Percentiles rank a stretch among this genome's conserved stretches.
These are phyloP conservation scores for Champsocephalus gunnari DNA, from an alignment of 2,797 vertebrate species.

Conservation along the genomic window DNA sequence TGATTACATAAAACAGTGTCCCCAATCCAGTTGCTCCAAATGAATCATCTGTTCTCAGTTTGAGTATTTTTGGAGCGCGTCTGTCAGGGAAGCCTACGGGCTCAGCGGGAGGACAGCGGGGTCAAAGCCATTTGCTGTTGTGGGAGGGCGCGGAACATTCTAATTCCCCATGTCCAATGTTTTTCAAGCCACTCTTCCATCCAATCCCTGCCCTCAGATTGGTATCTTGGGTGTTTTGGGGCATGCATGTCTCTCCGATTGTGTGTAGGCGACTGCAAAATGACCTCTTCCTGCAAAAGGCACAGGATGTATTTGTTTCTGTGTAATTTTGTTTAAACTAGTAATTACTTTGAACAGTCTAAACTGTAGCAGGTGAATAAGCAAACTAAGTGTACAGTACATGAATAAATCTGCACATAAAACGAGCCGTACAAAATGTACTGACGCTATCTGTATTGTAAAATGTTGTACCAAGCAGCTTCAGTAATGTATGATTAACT, in stretches of 20 bases:
- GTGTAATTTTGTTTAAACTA: background rate
- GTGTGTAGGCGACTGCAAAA: constrained; percentile 18
- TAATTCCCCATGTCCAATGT: constrained; percentile 30
- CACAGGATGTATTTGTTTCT: constrained; percentile 28
- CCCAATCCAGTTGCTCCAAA: constrained; percentile 45
- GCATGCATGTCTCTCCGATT: background rate
- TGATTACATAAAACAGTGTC: constrained; percentile 45
- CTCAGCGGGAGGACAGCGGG: constrained; percentile 24
- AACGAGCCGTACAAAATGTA: background rate
- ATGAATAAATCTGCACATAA: background rate
- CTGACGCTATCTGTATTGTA: too few species aligned
- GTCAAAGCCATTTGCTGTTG: constrained; percentile 49
- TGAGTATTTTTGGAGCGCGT: constrained; percentile 57
- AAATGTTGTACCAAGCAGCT: too few species aligned
- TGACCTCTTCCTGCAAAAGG: constrained; percentile 29
- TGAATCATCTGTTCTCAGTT: constrained; percentile 52
- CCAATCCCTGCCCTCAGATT: constrained; percentile 30
- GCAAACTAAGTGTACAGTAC: background rate
- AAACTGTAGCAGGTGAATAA: background rate
- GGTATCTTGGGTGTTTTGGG: constrained; percentile 27
- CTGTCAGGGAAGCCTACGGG: constrained; percentile 42
- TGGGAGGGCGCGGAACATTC: constrained; percentile 20
- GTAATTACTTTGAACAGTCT: background rate
- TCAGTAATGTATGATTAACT: too few species aligned
- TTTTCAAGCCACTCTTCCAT: constrained; percentile 48